Evolutionary conservation across 1,140 invertebrate genomes (phyloP).

Genomic region (Cylas formicarius): DNA sequence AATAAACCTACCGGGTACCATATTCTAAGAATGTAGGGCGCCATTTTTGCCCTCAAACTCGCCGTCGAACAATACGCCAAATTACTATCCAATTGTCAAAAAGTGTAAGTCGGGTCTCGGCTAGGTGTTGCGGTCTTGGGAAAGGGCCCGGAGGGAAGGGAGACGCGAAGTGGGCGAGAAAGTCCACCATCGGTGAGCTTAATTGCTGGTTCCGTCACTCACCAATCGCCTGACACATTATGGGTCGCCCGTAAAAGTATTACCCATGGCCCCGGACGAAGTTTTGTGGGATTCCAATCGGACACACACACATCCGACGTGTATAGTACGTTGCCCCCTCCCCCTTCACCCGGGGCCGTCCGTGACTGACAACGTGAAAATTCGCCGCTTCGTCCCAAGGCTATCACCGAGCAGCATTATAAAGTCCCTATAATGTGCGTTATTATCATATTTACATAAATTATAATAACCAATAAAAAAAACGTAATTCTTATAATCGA

Average conservation of each 20-base stretch:
- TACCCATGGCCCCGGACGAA: constrained; percentile 18
- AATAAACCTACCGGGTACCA: too few relatives aligned
- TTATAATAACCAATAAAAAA: constrained; percentile 26
- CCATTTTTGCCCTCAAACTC: too few relatives aligned
- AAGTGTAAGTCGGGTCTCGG: constrained; percentile 4
- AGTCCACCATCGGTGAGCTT: constrained; percentile 22
- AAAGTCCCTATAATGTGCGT: constrained; percentile 25
- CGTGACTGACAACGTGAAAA: constrained; percentile 32
- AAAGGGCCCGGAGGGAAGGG: constrained; percentile 22
- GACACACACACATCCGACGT: constrained; percentile 28
- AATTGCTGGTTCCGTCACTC: constrained; percentile 36
- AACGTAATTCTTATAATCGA: constrained; percentile 20
- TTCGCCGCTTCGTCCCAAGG: constrained; percentile 27
- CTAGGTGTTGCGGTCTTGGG: constrained; percentile 18
- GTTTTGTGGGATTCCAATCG: constrained; percentile 31
- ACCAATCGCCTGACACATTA: constrained; percentile 30
- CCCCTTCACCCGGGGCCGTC: constrained; percentile 9
- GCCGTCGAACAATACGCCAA: too few relatives aligned
- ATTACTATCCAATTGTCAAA: too few relatives aligned
- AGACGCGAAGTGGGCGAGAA: constrained; percentile 19
- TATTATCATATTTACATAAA: constrained; percentile 35
- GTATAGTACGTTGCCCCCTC: constrained; percentile 21
- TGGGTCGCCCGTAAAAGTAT: constrained; percentile 28
- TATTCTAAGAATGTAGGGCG: too few relatives aligned
- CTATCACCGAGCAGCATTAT: constrained; percentile 23